Conservation (phyloP, 1,140 invertebrate species). For the Rhopalosiphum padi region DNA sequence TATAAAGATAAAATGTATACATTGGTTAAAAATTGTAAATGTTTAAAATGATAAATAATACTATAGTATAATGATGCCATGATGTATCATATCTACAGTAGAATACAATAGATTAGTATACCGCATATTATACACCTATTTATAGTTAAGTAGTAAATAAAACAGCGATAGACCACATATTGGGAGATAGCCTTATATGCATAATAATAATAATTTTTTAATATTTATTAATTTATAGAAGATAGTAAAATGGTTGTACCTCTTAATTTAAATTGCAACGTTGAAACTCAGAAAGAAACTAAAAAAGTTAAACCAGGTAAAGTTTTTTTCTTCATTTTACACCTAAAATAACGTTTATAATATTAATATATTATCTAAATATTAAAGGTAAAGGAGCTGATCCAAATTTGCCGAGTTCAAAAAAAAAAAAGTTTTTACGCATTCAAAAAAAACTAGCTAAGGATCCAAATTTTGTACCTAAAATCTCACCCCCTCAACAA, state of each 20-base stretch:
- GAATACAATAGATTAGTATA: too few relatives aligned
- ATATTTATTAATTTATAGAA: not conserved
- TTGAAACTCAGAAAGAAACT: not conserved
- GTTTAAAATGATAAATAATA: too few relatives aligned
- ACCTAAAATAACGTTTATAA: not conserved
- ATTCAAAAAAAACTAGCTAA: constrained; percentile 43
- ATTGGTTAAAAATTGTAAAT: too few relatives aligned
- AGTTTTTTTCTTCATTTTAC: not conserved
- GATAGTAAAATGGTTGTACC: not conserved
- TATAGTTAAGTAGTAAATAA: too few relatives aligned
- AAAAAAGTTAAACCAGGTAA: constrained; percentile 45
- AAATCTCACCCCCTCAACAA: not conserved
- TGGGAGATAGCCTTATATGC: too few relatives aligned
- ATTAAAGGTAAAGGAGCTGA: constrained; percentile 64
- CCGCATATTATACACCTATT: too few relatives aligned
- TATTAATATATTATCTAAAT: not conserved
- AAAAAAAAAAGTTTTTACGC: constrained; percentile 59
- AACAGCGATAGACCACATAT: too few relatives aligned
- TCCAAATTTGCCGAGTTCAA: constrained; percentile 64
- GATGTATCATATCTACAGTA: too few relatives aligned
- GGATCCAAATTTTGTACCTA: constrained; percentile 34
- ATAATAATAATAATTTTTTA: not conserved
- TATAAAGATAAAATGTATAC: too few relatives aligned
- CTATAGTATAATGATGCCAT: too few relatives aligned
- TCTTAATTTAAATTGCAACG: not conserved